Evolutionary conservation across 2,113 vertebrate species (phyloP).

Genomic region (Pituophis catenifer): DNA sequence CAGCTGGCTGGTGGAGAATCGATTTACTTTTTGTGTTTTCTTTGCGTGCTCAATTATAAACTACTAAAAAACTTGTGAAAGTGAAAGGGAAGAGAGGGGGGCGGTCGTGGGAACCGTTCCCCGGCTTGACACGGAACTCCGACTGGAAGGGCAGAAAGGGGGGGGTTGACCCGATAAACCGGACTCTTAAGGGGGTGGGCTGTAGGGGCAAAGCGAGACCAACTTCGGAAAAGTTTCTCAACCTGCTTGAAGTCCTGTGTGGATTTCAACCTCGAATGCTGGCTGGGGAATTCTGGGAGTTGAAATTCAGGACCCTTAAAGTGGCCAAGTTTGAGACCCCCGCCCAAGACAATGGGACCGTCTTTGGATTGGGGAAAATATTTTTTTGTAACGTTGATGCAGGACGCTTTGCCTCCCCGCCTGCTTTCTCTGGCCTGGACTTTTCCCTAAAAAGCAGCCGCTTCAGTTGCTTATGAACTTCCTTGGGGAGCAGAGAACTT

Average conservation of each 20-base stretch:
- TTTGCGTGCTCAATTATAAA: fast-evolving
- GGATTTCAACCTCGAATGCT: background rate
- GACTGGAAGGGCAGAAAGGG: background rate
- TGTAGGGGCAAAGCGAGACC: background rate
- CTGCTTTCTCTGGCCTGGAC: too few species aligned
- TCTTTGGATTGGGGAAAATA: background rate
- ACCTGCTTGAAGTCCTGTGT: background rate
- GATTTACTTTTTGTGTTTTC: fast-evolving
- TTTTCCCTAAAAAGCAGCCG: background rate
- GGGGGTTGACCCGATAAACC: background rate
- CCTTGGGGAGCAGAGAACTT: background rate
- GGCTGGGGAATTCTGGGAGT: background rate
- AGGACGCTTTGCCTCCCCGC: background rate
- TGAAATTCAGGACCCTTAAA: background rate
- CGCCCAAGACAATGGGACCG: background rate
- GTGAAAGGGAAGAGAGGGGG: too few species aligned
- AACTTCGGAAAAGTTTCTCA: too few species aligned
- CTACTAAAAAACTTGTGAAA: too few species aligned
- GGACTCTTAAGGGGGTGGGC: background rate
- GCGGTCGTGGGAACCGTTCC: background rate
- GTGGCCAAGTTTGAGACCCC: background rate
- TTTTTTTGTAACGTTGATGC: background rate
- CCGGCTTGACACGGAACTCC: too few species aligned
- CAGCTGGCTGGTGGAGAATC: background rate
- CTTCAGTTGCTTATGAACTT: background rate